Base-by-base conservation (phyloP, 2,888 invertebrate genomes). In the Drosophila trichaetosa region DNA sequence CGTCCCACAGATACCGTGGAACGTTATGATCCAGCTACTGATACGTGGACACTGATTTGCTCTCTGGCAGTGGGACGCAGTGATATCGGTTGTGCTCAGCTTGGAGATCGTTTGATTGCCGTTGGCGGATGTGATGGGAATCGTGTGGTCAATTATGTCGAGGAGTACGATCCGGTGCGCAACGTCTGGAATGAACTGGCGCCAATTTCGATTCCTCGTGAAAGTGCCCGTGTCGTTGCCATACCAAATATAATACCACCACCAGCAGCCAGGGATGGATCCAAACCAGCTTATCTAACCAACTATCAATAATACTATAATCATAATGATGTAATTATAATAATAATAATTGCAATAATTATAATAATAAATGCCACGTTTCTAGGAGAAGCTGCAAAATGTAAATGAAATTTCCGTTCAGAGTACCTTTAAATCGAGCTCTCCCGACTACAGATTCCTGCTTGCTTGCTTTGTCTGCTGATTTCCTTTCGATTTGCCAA, bases 71-170 rank as follows among this genome's bases (percentile, higher is more conserved):
- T 96, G 83, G 97, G 97, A 52, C 94, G 98, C 38, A 98, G 98
- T 94, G 97, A 98, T 8, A 96, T 98, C 69, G 98, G 98, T 18
- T 96, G 97, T 70, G 97, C 97, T 84, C 94, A 97, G 38, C 95
- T 98, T 13, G 98, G 93, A 24, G 96, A 97, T 92, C 95, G 95
- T 79, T 93, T 97, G 61, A 94, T 96, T 83, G 96, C 96, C 48
- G 95, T 96, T 31, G 98, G 98, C 31, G 99, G 99, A 1, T 98
- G 97, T 92, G 98, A 98, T 94, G 98, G 98, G 0, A 4, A 10
- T 10, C 33, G 96, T 83, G 98, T 98, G 92, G 94, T 98, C 52
- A 96, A 96, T 89, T 95, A 96, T 71, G 98, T 98, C 2, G 98
- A 99, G 91, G 96, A 97, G 73, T 98, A 98, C 92, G 98, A 98